Percentiles rank a stretch among this genome's conserved stretches.
These are phyloP conservation scores for Pyrgilauda ruficollis DNA, from an alignment of 2,113 vertebrate species.

Conservation along the genomic window DNA sequence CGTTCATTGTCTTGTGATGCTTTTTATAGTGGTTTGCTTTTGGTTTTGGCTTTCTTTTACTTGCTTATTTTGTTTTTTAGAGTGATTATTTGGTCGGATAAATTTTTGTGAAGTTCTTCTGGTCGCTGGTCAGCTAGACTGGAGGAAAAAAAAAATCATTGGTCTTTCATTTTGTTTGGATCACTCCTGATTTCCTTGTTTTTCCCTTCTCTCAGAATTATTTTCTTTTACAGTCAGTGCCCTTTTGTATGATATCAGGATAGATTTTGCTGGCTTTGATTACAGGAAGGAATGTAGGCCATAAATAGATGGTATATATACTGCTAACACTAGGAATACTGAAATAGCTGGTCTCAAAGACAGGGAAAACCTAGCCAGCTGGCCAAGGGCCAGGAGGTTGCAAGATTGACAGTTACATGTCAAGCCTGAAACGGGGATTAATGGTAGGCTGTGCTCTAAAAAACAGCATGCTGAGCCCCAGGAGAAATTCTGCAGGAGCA, in stretches of 20 bases:
- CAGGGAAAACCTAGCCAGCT: neutral
- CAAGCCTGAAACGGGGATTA: neutral
- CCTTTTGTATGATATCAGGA: neutral
- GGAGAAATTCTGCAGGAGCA: neutral
- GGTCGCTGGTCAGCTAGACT: neutral
- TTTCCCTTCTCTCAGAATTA: neutral
- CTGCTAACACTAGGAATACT: neutral
- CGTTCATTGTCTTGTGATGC: neutral
- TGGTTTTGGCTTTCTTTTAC: neutral
- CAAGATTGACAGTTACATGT: neutral
- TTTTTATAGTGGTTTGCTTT: neutral
- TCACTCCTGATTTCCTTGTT: neutral
- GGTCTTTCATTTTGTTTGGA: neutral
- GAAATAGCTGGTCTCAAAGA: constrained; percentile 19
- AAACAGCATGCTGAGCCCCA: neutral
- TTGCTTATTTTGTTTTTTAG: neutral
- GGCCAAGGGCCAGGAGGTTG: neutral
- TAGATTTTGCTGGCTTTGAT: neutral
- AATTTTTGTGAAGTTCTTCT: neutral
- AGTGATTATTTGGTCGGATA: neutral
- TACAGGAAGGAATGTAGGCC: neutral
- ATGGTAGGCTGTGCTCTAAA: neutral
- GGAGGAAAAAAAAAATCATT: neutral
- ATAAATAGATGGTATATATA: neutral
- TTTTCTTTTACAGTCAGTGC: neutral